A percentile compares a stretch with the other conserved stretches of the same genome.
phyloP scores from a whole-genome alignment of 2,888 invertebrate genomes.

The Imbricaverruca yamaguchii region DNA sequence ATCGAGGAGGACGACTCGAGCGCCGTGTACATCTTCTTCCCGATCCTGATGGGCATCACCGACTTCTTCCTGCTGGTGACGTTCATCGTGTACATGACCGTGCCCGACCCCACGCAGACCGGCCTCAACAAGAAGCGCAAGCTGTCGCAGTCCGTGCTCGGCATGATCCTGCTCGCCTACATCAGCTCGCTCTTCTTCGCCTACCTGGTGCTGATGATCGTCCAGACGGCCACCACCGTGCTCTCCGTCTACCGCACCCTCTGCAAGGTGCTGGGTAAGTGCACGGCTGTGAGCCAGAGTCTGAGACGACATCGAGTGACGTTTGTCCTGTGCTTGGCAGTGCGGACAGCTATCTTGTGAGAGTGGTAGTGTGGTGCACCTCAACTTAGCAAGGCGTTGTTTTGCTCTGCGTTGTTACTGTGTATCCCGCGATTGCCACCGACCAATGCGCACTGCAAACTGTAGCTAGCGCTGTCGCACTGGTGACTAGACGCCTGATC shows the following conservation, averaged over 20 bases:
- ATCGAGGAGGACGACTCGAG: background rate
- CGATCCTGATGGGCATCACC: constrained; percentile 32
- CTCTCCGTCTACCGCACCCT: background rate
- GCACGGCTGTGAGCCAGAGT: background rate
- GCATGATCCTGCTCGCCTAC: constrained; percentile 32
- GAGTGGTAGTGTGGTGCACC: no score
- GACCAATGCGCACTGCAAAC: no score
- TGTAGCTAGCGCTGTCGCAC: no score
- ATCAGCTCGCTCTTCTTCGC: constrained; percentile 33
- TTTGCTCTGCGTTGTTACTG: no score
- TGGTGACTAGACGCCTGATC: no score
- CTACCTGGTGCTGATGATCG: constrained; percentile 33
- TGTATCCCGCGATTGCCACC: no score
- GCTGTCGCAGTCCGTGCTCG: constrained; percentile 32
- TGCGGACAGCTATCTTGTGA: no score
- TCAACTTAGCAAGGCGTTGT: no score
- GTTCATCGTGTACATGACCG: constrained; percentile 33
- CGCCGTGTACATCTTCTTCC: constrained; percentile 29
- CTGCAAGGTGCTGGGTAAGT: constrained; percentile 17
- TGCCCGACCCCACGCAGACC: constrained; percentile 33
- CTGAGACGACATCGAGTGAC: background rate
- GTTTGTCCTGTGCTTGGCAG: no score
- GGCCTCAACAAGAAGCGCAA: constrained; percentile 33
- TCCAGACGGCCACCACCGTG: constrained; percentile 28
- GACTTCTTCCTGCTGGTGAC: constrained; percentile 33